Base-by-base conservation (phyloP, 2,888 invertebrate genomes). In the Tetranychus piercei region DNA sequence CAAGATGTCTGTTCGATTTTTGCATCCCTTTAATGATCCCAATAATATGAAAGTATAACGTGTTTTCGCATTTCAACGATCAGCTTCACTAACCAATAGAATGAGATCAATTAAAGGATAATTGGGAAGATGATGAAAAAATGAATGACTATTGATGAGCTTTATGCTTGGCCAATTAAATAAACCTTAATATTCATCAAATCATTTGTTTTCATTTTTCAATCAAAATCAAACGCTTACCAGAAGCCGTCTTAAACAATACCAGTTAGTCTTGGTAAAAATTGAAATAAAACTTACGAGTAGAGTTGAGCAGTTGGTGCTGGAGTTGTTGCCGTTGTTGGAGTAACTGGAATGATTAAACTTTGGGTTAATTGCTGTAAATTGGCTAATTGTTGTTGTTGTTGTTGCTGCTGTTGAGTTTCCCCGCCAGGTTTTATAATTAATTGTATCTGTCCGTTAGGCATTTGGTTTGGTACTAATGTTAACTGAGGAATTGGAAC, bases 391-490 rank as follows among this genome's bases (percentile, higher is more conserved):
- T 55, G 55, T 55, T 55, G 55, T 15, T 55, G 55, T 55, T 45
- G 45, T 45, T 55, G 55, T 6, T 9, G 15, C 5, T 55, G 11
- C 0, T 15, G 9, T 55, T 9, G 11, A 15, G 55, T 15, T 15
- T 15, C 55, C 1, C 55, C 69, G 11, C 69, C 69, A 6, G 69
- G 34, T 20, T 69, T 69, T 11, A 69, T 71, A 18, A 44, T 71
- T 44, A 71, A 18, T 44, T 71, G 71, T 15, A 44, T 71, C 44
- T 44, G 71, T 71, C 43, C 71, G 15, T 71, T 71, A 34, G 44
- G 44, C 71, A 71, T 44, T 71, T 71, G 43, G 15, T 44, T 71
- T 23, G 44, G 71, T 18, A 71, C 34, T 11, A 71, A 15, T 15
- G 44, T 44, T 23, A 71, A 43, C 43, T 71, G 44, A 44, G 71